Percentiles rank a stretch among this genome's conserved stretches.
These are phyloP conservation scores for Buphagus erythrorhynchus DNA, from an alignment of 2,797 vertebrate genomes.

Conservation along the genomic window DNA sequence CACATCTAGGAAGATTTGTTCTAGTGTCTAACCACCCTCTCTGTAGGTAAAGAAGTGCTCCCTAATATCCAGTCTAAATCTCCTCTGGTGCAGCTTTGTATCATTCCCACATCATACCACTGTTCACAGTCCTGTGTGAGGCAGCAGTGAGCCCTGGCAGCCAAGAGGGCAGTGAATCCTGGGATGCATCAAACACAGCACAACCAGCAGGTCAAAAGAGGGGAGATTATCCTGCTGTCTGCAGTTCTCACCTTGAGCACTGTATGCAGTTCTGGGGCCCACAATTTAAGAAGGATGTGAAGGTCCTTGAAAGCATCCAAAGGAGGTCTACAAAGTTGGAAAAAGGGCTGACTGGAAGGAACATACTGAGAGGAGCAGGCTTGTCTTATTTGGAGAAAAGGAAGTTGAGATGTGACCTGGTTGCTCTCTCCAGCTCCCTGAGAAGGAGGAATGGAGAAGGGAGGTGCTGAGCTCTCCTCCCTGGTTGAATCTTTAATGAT, in stretches of 20 bases:
- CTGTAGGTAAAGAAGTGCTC: not conserved
- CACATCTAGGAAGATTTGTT: not conserved
- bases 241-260: not conserved
- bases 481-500: not conserved
- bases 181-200: not conserved
- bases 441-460: not conserved
- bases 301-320: not conserved
- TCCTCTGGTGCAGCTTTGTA: not conserved
- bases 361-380: accelerated
- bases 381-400: not conserved
- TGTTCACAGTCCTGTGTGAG: not conserved
- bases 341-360: not conserved
- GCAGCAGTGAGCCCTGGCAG: not conserved
- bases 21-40: not conserved
- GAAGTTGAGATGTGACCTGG: not conserved
- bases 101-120: not conserved
- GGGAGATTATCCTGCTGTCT: not conserved
- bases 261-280: not conserved
- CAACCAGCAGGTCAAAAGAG: not conserved
- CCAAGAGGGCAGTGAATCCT: accelerated
- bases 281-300: not conserved
- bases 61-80: not conserved
- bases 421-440: not conserved
- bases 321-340: not conserved
- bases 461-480: not conserved